phyloP scores from a whole-genome alignment of 1,140 invertebrate species.

The Chymomyza costata region DNA sequence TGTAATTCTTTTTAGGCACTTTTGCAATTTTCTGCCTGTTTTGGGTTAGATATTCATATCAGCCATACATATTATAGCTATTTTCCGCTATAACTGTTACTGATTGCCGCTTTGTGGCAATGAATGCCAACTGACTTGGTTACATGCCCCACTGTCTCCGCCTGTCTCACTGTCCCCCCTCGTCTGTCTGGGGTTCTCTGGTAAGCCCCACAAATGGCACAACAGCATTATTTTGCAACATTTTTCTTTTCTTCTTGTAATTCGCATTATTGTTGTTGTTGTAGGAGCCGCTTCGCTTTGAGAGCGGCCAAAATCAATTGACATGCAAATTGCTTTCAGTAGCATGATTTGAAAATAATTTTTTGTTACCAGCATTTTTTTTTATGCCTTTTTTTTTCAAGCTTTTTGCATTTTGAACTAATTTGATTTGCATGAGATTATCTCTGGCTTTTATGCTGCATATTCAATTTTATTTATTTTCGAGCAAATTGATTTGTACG shows the following conservation, averaged over 20 bases:
- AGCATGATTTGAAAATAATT: slow-evolving; percentile 70
- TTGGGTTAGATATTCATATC: slow-evolving; percentile 64
- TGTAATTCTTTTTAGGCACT: slow-evolving; percentile 52
- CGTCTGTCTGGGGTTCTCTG: slow-evolving; percentile 14
- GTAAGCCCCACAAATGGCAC: neutral
- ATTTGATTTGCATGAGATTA: slow-evolving; percentile 57
- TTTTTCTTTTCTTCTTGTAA: too few relatives aligned
- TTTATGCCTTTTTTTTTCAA: slow-evolving; percentile 14
- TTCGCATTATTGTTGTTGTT: too few relatives aligned
- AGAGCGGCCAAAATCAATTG: slow-evolving; percentile 43
- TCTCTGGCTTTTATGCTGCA: slow-evolving; percentile 13
- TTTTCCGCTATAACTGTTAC: slow-evolving; percentile 70
- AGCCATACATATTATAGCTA: slow-evolving; percentile 64
- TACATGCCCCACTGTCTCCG: too few relatives aligned
- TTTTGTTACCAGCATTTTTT: slow-evolving; percentile 43
- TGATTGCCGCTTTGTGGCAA: slow-evolving; percentile 62
- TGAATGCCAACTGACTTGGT: slow-evolving; percentile 8
- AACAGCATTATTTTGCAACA: neutral
- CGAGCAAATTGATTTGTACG: slow-evolving; percentile 2
- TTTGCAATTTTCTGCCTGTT: slow-evolving; percentile 59
- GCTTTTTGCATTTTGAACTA: slow-evolving; percentile 38
- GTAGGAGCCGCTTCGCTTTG: slow-evolving; percentile 34
- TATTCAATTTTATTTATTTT: slow-evolving; percentile 5
- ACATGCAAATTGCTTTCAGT: slow-evolving; percentile 67
- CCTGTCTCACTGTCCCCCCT: too few relatives aligned